These are phyloP conservation scores for Cyclina sinensis DNA, from an alignment of 1,140 invertebrate genomes.

Conservation along the genomic window DNA sequence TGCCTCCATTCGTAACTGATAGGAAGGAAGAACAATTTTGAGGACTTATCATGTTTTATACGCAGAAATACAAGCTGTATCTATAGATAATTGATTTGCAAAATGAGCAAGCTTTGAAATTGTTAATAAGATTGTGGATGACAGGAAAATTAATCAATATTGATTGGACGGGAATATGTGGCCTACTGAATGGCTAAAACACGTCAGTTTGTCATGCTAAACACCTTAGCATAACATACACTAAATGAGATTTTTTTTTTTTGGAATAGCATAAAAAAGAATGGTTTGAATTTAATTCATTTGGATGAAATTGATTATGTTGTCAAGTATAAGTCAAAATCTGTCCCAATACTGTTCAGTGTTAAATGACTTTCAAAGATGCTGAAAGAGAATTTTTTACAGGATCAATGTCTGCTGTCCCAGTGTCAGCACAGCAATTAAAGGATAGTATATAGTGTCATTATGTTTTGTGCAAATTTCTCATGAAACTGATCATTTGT, in stretches of 20 bases:
- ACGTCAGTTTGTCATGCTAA: conserved; percentile 3
- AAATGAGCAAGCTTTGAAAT: conserved; percentile 20
- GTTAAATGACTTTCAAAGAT: neutral
- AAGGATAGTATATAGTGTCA: no score
- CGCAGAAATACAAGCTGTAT: neutral
- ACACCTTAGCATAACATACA: neutral
- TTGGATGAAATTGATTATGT: neutral
- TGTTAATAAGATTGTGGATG: neutral
- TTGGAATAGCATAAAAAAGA: neutral
- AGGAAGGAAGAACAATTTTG: neutral
- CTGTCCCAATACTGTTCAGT: neutral
- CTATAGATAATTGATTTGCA: conserved; percentile 19
- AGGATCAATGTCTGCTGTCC: no score
- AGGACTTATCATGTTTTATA: conserved; percentile 18
- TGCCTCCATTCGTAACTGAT: neutral
- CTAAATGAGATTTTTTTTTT: neutral
- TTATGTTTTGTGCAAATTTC: no score
- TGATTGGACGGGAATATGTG: conserved; percentile 18
- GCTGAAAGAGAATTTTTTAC: neutral
- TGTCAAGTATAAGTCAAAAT: no score
- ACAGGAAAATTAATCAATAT: conserved; percentile 26
- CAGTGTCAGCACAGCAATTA: no score
- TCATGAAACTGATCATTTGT: no score
- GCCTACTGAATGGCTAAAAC: neutral
- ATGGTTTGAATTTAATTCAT: neutral